A percentile compares a stretch with the other conserved stretches of the same genome.
Conservation (phyloP, 2,113 vertebrate species). For the Erythrolamprus reginae region DNA sequence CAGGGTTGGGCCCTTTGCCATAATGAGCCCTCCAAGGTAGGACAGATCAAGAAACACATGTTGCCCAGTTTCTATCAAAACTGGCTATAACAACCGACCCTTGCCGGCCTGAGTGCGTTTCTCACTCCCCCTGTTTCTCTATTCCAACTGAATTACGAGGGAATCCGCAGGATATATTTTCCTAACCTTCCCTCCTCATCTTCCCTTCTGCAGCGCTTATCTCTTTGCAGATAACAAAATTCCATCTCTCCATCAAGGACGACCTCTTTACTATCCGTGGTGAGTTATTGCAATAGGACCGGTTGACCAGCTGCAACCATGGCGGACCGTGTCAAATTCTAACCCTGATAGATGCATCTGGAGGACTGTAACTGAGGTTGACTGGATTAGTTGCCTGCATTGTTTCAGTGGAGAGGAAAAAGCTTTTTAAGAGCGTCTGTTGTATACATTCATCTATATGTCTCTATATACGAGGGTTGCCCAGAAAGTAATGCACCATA, state of each 20-base stretch:
- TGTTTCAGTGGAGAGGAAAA: neutral
- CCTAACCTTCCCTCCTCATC: neutral
- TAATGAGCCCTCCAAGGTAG: neutral
- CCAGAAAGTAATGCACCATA: too few relatives aligned
- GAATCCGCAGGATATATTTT: neutral
- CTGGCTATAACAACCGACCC: neutral
- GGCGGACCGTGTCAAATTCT: neutral
- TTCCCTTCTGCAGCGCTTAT: neutral
- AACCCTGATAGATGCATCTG: neutral
- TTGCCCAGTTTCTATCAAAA: neutral
- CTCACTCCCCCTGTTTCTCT: neutral
- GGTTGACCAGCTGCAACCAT: neutral
- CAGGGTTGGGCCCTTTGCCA: slow-evolving; percentile 30
- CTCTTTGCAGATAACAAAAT: neutral
- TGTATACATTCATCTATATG: neutral
- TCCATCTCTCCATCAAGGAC: neutral
- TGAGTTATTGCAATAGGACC: neutral
- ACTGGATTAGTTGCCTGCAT: neutral
- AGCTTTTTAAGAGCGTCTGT: neutral
- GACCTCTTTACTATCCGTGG: neutral
- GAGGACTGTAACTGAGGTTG: neutral
- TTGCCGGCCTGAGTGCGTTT: neutral
- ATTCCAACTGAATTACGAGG: neutral
- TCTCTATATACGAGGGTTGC: too few relatives aligned
- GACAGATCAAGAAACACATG: neutral